Conservation (phyloP, 2,113 vertebrate genomes). For the Microcebus murinus region DNA sequence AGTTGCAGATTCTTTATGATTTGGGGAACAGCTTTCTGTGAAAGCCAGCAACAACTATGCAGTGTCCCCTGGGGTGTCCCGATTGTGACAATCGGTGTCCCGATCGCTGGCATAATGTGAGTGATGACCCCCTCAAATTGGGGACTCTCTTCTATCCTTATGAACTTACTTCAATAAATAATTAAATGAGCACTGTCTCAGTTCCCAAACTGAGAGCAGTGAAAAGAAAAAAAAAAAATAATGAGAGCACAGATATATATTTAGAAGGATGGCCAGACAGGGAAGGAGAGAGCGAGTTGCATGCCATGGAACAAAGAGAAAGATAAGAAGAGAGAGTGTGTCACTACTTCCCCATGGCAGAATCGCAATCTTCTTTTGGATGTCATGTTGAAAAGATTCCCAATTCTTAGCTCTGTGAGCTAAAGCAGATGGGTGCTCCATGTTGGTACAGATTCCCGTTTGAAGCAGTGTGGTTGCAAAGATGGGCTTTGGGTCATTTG, state of each 20-base stretch:
- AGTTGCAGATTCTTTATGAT: neutral
- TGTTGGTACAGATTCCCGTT: slow-evolving; percentile 83
- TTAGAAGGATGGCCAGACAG: neutral
- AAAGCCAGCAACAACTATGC: neutral
- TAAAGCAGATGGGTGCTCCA: slow-evolving; percentile 83
- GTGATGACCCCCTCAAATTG: neutral
- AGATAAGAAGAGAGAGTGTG: slow-evolving; percentile 19
- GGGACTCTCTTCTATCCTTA: neutral
- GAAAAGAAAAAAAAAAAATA: neutral
- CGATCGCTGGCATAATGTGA: neutral
- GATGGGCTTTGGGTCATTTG: slow-evolving; percentile 78
- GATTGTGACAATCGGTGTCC: neutral
- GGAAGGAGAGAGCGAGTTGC: neutral
- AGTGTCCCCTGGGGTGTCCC: too few species aligned
- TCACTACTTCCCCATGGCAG: slow-evolving; percentile 81
- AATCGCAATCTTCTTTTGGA: slow-evolving; percentile 85
- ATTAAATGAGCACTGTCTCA: slow-evolving; percentile 26
- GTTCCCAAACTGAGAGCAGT: neutral
- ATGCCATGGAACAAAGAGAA: slow-evolving; percentile 40
- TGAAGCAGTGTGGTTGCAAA: slow-evolving; percentile 79
- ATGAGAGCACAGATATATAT: neutral
- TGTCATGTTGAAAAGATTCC: slow-evolving; percentile 86
- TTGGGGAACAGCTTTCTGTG: neutral
- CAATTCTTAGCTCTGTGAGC: slow-evolving; percentile 83
- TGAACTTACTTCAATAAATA: neutral